Percentiles rank a stretch among this genome's conserved stretches.
Conservation (phyloP, 2,797 vertebrate species). For the Amniataba percoides region DNA sequence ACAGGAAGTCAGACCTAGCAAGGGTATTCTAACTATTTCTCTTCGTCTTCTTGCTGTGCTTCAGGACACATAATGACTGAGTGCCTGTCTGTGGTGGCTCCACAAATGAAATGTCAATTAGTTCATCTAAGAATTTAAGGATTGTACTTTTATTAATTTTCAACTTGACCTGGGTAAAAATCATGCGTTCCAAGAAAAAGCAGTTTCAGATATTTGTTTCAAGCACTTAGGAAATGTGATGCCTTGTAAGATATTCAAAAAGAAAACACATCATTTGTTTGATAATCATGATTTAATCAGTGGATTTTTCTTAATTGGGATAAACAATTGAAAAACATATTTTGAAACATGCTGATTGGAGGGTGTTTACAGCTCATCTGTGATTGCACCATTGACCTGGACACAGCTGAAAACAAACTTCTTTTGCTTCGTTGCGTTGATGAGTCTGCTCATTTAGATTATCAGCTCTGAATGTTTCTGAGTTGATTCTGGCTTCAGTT, state of each 20-base stretch:
- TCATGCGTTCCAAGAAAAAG: too few species aligned
- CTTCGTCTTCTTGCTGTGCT: neutral
- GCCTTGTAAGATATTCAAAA: constrained; percentile 1
- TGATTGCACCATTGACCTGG: neutral
- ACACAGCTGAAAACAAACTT: neutral
- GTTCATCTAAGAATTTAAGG: neutral
- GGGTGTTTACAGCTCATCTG: constrained; percentile 15
- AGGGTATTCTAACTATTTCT: neutral
- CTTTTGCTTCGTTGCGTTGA: neutral
- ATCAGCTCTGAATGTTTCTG: neutral
- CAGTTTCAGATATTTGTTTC: too few species aligned
- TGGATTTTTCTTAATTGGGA: neutral
- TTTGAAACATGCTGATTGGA: neutral
- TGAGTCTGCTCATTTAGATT: neutral
- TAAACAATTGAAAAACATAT: neutral
- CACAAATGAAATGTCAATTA: neutral
- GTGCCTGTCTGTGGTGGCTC: constrained; percentile 1
- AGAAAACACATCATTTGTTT: neutral
- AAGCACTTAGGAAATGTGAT: neutral
- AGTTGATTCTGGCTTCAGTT: neutral
- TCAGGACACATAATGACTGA: neutral
- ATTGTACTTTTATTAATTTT: too few species aligned
- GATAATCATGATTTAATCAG: neutral
- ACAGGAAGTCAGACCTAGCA: neutral
- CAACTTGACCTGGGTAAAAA: constrained; percentile 1